Evolutionary conservation across 2,888 invertebrate species (phyloP).

Genomic region (Apoderus coryli): DNA sequence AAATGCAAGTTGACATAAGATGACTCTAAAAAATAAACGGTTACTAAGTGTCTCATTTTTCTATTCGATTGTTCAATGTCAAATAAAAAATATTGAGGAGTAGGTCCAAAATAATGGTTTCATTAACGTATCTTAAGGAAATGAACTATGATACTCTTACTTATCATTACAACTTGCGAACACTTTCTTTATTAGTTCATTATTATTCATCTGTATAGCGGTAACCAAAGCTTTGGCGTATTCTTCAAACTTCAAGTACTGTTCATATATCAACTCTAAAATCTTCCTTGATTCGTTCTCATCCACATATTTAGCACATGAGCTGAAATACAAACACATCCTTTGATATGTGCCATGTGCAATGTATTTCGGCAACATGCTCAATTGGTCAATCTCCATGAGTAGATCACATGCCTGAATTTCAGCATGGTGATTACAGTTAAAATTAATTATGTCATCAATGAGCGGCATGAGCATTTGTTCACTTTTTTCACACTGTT

Average conservation of each 20-base stretch:
- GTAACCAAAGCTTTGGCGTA: slow-evolving; percentile 75
- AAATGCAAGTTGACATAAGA: slow-evolving; percentile 89
- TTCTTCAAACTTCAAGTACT: slow-evolving; percentile 78
- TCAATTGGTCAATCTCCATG: slow-evolving; percentile 88
- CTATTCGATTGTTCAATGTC: too few species aligned
- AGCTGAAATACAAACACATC: slow-evolving; percentile 81
- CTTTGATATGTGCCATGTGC: slow-evolving; percentile 79
- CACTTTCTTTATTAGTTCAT: slow-evolving; percentile 64
- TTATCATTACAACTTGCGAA: slow-evolving; percentile 72
- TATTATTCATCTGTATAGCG: slow-evolving; percentile 80
- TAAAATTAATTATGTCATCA: slow-evolving; percentile 80
- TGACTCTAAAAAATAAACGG: slow-evolving; percentile 40
- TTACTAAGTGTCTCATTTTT: too few species aligned
- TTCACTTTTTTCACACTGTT: slow-evolving; percentile 30
- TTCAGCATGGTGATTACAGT: slow-evolving; percentile 96
- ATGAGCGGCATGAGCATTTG: slow-evolving; percentile 61
- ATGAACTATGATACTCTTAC: slow-evolving; percentile 44
- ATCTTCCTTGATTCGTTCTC: slow-evolving; percentile 77
- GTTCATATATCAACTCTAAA: slow-evolving; percentile 58
- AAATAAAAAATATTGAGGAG: too few species aligned
- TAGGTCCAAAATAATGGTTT: too few species aligned
- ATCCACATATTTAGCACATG: slow-evolving; percentile 88
- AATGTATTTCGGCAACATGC: slow-evolving; percentile 67
- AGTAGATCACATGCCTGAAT: slow-evolving; percentile 96
- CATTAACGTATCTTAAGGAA: too few species aligned